Conservation (phyloP, 1,140 invertebrate genomes). For the Drosophila nigrodunni region DNA sequence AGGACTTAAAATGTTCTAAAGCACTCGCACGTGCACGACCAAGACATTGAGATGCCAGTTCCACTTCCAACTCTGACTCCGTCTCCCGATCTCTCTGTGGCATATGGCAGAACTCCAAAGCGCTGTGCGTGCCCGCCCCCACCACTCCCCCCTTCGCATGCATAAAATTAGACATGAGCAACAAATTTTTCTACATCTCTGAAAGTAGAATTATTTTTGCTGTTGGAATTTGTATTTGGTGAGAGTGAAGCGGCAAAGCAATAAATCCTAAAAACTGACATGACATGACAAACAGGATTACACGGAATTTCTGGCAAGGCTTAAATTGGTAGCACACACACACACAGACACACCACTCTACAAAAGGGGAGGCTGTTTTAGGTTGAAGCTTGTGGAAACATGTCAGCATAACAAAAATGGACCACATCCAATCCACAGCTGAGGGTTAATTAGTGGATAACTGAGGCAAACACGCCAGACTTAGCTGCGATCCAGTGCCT, state of each 20-base stretch:
- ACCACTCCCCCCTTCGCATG: constrained; percentile 28
- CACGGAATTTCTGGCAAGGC: constrained; percentile 71
- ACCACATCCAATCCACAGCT: constrained; percentile 55
- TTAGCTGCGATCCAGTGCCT: background rate
- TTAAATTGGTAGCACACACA: constrained; percentile 79
- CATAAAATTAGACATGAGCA: constrained; percentile 59
- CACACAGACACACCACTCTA: constrained; percentile 19
- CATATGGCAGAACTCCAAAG: constrained; percentile 12
- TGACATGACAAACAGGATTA: constrained; percentile 84
- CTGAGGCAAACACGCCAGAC: constrained; percentile 35
- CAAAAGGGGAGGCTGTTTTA: background rate
- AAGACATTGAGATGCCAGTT: constrained; percentile 16
- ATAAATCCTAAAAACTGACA: constrained; percentile 84
- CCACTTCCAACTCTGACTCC: background rate
- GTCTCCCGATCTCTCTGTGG: constrained; percentile 6
- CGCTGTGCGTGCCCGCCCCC: constrained; percentile 17
- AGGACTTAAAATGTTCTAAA: constrained; percentile 60
- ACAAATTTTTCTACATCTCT: constrained; percentile 69
- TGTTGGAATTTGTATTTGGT: constrained; percentile 63
- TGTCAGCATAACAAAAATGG: constrained; percentile 54
- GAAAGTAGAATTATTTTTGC: constrained; percentile 47
- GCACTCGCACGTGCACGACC: constrained; percentile 53
- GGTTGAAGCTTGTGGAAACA: constrained; percentile 46
- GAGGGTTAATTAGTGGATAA: constrained; percentile 82
- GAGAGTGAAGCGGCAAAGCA: constrained; percentile 50